Evolutionary conservation across 1,140 invertebrate genomes (phyloP), one percentile per base, ranked within the genome.

Genomic region (Drosophila biarmipes): DNA sequence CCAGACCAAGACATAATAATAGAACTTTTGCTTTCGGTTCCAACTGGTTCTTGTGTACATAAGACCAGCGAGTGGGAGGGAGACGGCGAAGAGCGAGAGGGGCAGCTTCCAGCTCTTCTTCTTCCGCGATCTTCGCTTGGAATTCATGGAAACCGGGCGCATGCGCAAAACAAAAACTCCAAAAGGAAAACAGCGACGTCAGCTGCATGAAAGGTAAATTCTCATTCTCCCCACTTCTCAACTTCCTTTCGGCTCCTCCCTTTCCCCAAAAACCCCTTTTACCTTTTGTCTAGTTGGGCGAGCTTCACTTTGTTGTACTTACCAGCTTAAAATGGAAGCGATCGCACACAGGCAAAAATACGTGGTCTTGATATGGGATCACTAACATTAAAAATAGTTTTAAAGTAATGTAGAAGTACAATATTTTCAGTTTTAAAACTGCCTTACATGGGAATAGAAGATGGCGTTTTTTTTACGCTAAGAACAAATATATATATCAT

Each of bases 1-100:
- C 35, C 62, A 63, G 43, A 51, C 34, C 58, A 73, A 64, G 56
- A 66, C 73, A 77, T 67, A 79, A 87, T 73, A 89, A 89, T 89
- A 89, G 79, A 89, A 90, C 86, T 90, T 90, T 90, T 90, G 87
- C 86, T 90, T 90, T 90, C 86, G 87, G 57, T 77, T 78, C 64
- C 78, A 90, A 90, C 86, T 90, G 86, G 86, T 90, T 90, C 85
- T 78, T 51, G 58, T 71, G 53, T 67, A 76, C 69, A 69, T 66
- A 82, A 68, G 67, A 31, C 56, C 45, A 29, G 59, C 24, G 59
- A 49, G 46, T 19, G 29, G 17, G 14, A 64, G 35, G 42, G 40
- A 8, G 38, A 19, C 17, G 17, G 17, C 19, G 17, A 19, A 56
- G 46, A 68, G 64, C 21, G 31, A 55, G 1, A 64, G 56, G 27